phyloP scores from a whole-genome alignment of 2,797 vertebrate species.

The Leontocebus nigricollis region DNA sequence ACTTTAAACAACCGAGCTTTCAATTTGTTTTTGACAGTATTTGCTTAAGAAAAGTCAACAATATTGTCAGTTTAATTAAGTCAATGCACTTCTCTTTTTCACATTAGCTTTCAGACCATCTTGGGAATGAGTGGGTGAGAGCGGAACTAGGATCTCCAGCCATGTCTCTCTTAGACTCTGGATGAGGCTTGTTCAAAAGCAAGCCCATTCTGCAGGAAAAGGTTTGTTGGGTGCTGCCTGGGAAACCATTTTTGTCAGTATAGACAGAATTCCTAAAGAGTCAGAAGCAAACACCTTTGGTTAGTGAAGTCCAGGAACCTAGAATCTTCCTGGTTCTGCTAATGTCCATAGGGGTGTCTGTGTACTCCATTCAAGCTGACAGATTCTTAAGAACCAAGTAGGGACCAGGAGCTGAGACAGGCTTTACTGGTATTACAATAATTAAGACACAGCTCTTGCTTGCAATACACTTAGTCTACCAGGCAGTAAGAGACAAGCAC shows the following conservation, averaged over 20 bases:
- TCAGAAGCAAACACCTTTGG: not conserved
- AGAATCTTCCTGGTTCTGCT: not conserved
- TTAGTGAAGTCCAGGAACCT: not conserved
- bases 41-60: not conserved
- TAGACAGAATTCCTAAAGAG: not conserved
- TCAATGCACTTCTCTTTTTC: not conserved
- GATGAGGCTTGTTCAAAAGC: not conserved
- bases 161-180: not conserved
- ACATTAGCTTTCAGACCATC: not conserved
- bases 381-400: not conserved
- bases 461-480: not conserved
- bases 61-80: not conserved
- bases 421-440: not conserved
- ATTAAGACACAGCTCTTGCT: not conserved
- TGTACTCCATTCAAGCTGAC: not conserved
- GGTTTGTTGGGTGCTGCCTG: not conserved
- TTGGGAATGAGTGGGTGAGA: not conserved
- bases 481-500: not conserved
- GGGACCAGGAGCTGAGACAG: not conserved
- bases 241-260: not conserved
- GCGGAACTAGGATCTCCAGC: not conserved
- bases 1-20: not conserved
- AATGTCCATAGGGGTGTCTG: not conserved
- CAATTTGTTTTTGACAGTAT: not conserved
- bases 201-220: not conserved